Base-by-base conservation (phyloP, 2,888 invertebrate genomes). In the Horisme vitalbata region DNA sequence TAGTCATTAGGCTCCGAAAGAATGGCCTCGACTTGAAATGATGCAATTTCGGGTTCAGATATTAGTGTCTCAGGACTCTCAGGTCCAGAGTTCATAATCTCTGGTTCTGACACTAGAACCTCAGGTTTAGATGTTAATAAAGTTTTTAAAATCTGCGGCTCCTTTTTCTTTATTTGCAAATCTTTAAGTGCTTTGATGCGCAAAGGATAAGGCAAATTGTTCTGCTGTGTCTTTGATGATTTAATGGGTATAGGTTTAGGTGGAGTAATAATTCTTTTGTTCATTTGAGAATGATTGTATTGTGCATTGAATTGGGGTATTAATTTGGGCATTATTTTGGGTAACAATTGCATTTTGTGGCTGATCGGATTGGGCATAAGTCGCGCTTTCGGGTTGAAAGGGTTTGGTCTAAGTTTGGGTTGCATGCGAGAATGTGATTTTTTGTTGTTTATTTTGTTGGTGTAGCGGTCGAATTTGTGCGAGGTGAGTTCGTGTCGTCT, bases 131-230 rank as follows among this genome's bases (percentile, higher is more conserved):
- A 59, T 4, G 90, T 90, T 11, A 90, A 65, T 35, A 90, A 67
- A 3, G 90, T 88, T 63, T 90, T 90, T n/a, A 90, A 69, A 55
- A 90, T 90, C 58, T 90, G 87, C 2, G 90, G 90, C 64, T 89
- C 87, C 51, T 86, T 88, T 61, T 87, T 86, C 65, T 84, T 89
- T 39, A 85, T 89, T 72, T 90, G 90, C 41, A 90, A 75, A 61
- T 90, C 90, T 60, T 88, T 89, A n/a, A 90, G 71, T 4, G 90
- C 89, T 70, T 89, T 87, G 33, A 90, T 90, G 12, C 90, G 81
- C 30, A 90, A 70, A 2, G 90, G 90, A 63, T 89, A 90, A 8
- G 89, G 87, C 46, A 87, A 67, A 63, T 78, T 86, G 53, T 84
- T 83, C 37, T 81, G 83, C n/a, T 60, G 41, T 1, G 64, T 48